These are phyloP conservation scores for Schizopygopsis malacanthus DNA, from an alignment of 2,797 vertebrate genomes.

Conservation along the genomic window DNA sequence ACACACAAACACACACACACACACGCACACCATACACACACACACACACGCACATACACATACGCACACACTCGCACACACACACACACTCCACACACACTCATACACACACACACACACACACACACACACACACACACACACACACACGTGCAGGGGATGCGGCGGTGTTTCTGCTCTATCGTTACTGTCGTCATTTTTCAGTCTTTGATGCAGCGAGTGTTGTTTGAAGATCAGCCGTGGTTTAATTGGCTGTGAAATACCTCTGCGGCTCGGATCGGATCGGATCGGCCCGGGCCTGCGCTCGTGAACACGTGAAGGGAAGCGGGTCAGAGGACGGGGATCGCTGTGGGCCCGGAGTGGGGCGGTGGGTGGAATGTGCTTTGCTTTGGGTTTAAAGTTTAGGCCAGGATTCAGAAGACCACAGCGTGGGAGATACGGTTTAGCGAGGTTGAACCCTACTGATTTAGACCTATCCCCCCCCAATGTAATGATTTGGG, in stretches of 20 bases:
- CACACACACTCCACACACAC: no score
- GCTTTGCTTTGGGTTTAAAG: background rate
- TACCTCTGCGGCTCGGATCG: slow-evolving; percentile 62
- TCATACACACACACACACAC: no score
- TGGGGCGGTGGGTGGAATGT: slow-evolving; percentile 1
- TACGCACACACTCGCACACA: no score
- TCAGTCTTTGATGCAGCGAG: slow-evolving; percentile 72
- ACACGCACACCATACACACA: no score
- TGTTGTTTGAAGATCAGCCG: slow-evolving; percentile 73
- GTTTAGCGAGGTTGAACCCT: background rate
- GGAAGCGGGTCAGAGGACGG: slow-evolving; percentile 24
- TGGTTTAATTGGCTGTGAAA: slow-evolving; percentile 73
- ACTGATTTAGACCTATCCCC: background rate
- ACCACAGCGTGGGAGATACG: background rate
- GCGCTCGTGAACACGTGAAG: slow-evolving; percentile 41
- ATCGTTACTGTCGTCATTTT: slow-evolving; percentile 68
- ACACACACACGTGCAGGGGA: background rate
- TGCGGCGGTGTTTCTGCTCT: slow-evolving; percentile 14
- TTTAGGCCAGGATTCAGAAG: background rate
- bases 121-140: no score
- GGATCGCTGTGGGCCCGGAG: slow-evolving; percentile 22
- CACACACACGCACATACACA: no score
- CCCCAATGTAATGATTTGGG: no score
- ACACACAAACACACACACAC: no score
- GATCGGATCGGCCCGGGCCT: slow-evolving; percentile 74